phyloP scores from a whole-genome alignment of 1,140 invertebrate genomes.

The Brachionus paranguensis region DNA sequence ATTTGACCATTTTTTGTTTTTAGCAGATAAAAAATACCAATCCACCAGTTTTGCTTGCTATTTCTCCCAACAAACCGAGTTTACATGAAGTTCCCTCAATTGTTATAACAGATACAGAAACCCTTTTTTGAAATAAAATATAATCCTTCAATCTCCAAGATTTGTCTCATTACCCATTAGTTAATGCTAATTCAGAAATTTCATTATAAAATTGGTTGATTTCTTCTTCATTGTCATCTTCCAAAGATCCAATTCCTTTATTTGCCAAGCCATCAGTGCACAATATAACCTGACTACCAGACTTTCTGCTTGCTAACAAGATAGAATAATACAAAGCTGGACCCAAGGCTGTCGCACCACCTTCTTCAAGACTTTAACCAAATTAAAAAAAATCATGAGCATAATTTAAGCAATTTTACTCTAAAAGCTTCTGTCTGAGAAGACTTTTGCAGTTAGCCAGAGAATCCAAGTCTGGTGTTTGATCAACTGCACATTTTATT shows the following conservation, averaged over 20 bases:
- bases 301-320: conserved; percentile 46
- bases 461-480: conserved; percentile 46
- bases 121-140: neutral
- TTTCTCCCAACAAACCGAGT: neutral
- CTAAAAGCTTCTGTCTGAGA: neutral
- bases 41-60: neutral
- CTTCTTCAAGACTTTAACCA: conserved; percentile 47
- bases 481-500: conserved; percentile 43
- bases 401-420: neutral
- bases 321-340: conserved; percentile 50
- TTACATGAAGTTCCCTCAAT: neutral
- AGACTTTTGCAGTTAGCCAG: conserved; percentile 42
- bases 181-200: conserved; percentile 43
- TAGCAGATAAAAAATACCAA: neutral
- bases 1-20: neutral
- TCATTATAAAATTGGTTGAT: conserved; percentile 47
- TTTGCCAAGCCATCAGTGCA: conserved; percentile 54
- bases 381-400: neutral
- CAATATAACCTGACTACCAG: conserved; percentile 51
- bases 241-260: conserved; percentile 49
- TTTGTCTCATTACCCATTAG: conserved; percentile 43
- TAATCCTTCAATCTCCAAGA: neutral
- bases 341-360: conserved; percentile 51
- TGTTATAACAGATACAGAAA: neutral
- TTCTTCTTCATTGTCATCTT: conserved; percentile 31